phyloP scores from a whole-genome alignment of 2,888 invertebrate species.

The Pinctada fucata region DNA sequence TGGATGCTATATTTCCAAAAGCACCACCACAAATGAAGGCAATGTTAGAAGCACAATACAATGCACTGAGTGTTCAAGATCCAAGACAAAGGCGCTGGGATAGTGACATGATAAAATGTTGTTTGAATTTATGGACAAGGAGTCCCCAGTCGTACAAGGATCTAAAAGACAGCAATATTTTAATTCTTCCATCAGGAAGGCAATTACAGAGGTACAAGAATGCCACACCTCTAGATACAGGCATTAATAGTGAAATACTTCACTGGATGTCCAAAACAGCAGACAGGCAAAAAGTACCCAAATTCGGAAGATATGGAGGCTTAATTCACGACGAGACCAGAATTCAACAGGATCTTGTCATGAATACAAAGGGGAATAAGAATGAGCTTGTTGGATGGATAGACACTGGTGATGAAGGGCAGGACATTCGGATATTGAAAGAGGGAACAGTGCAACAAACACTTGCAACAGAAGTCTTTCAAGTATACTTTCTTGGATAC shows the following conservation, averaged over 20 bases:
- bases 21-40: conserved; percentile 14
- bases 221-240: conserved; percentile 20
- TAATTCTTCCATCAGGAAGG: conserved; percentile 29
- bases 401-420: conserved; percentile 28
- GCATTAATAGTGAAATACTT: conserved; percentile 11
- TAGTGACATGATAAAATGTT: conserved; percentile 22
- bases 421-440: conserved; percentile 4
- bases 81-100: conserved; percentile 22
- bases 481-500: conserved; percentile 33
- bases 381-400: conserved; percentile 26
- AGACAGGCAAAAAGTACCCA: conserved; percentile 4
- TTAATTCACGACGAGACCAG: conserved; percentile 29
- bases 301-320: conserved; percentile 25
- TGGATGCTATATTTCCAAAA: conserved; percentile 18
- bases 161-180: conserved; percentile 20
- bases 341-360: conserved; percentile 28
- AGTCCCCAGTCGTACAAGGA: conserved; percentile 22
- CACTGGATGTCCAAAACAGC: conserved; percentile 24
- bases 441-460: conserved; percentile 4
- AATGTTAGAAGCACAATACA: conserved; percentile 23
- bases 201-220: conserved; percentile 25
- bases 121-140: conserved; percentile 25
- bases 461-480: conserved; percentile 23
- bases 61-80: conserved; percentile 9
- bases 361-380: conserved; percentile 26